These are phyloP conservation scores for Scaptomyza reducta DNA, from an alignment of 2,888 invertebrate species.

Conservation along the genomic window DNA sequence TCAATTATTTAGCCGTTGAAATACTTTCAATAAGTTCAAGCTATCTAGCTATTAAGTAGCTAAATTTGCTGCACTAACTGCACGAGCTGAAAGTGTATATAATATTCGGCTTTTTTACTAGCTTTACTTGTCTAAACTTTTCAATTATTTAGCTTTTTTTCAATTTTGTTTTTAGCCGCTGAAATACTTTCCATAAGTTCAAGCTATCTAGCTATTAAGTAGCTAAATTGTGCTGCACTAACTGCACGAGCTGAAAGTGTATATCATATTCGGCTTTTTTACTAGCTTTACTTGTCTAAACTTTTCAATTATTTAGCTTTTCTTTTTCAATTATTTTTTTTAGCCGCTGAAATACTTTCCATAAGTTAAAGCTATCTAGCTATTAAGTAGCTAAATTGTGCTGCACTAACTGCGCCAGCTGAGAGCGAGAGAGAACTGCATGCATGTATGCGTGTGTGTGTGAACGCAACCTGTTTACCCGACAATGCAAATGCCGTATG, in stretches of 20 bases:
- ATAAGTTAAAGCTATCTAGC: background rate
- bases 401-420: background rate
- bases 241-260: background rate
- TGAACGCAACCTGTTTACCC: slow-evolving; percentile 39
- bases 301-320: too few species aligned
- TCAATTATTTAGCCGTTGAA: too few species aligned
- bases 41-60: background rate
- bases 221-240: background rate
- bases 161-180: too few species aligned
- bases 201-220: background rate
- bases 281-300: background rate
- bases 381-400: background rate
- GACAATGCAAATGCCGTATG: slow-evolving; percentile 32
- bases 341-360: too few species aligned
- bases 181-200: too few species aligned
- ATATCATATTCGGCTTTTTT: too few species aligned
- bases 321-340: too few species aligned
- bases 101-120: too few species aligned
- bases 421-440: background rate
- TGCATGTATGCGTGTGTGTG: slow-evolving; percentile 4
- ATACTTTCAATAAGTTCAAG: too few species aligned
- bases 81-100: background rate
- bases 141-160: too few species aligned
- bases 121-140: background rate
- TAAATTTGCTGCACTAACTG: slow-evolving; percentile 1